Percentiles rank a stretch among this genome's conserved stretches.
phyloP scores from a whole-genome alignment of 2,888 invertebrate genomes.

The Bellardia bayeri region DNA sequence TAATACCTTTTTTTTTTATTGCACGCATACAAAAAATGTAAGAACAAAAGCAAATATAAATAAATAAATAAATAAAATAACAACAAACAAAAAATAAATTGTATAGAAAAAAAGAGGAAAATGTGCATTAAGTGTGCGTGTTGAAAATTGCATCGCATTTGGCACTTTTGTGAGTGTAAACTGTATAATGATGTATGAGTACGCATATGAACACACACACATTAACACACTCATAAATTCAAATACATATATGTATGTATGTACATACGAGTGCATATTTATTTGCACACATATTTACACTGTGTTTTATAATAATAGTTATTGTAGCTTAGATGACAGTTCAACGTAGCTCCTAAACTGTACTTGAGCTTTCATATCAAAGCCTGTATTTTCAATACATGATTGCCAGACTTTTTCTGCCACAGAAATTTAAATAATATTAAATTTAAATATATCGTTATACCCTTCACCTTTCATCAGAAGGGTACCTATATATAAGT shows the following conservation, averaged over 20 bases:
- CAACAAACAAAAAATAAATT: neutral
- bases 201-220: conserved; percentile 30
- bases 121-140: conserved; percentile 71
- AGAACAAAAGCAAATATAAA: conserved; percentile 39
- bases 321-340: neutral
- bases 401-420: too few species aligned
- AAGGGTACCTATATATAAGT: too few species aligned
- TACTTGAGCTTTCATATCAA: too few species aligned
- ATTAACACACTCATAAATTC: neutral
- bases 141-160: conserved; percentile 73
- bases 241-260: neutral
- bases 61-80: conserved; percentile 1
- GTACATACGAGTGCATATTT: neutral
- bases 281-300: neutral
- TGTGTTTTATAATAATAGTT: conserved; percentile 9
- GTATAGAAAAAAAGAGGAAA: conserved; percentile 30
- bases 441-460: too few species aligned
- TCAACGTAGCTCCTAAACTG: too few species aligned
- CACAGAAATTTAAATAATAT: too few species aligned
- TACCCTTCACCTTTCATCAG: too few species aligned
- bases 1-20: conserved; percentile 24
- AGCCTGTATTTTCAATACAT: too few species aligned
- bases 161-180: conserved; percentile 72
- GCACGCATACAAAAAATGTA: conserved; percentile 27
- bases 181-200: conserved; percentile 67